phyloP scores from a whole-genome alignment of 1,140 invertebrate species.

The Nephila pilipes region DNA sequence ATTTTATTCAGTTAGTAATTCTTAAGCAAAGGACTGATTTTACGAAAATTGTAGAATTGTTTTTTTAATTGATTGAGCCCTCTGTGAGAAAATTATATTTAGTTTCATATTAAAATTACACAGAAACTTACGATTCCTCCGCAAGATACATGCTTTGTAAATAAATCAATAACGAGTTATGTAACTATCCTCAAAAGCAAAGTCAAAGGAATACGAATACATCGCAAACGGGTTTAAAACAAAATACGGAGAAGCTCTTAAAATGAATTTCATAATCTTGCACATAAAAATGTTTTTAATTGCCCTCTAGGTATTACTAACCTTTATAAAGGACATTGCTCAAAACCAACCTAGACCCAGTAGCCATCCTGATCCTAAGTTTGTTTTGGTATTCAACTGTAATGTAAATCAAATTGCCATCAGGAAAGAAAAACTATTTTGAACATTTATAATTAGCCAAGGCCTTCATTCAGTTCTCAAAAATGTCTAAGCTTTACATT shows the following conservation, averaged over 20 bases:
- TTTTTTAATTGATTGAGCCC: too few species aligned
- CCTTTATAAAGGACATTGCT: conserved; percentile 51
- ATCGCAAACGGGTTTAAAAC: not conserved
- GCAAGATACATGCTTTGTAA: too few species aligned
- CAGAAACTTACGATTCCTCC: too few species aligned
- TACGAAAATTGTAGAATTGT: too few species aligned
- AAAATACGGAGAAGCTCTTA: not conserved
- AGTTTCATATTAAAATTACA: too few species aligned
- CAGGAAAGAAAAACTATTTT: not conserved
- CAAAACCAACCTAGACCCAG: not conserved
- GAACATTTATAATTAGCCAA: not conserved
- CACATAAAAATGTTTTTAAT: not conserved
- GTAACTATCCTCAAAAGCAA: conserved; percentile 32
- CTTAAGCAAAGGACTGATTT: too few species aligned
- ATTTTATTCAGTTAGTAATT: too few species aligned
- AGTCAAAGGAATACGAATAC: not conserved
- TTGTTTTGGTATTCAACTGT: conserved; percentile 22
- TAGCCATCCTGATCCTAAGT: conserved; percentile 19
- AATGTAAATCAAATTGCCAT: not conserved
- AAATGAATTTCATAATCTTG: not conserved
- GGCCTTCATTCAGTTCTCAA: too few species aligned
- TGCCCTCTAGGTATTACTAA: not conserved
- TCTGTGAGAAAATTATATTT: too few species aligned
- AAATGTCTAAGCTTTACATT: too few species aligned
- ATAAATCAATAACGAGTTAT: not conserved